Percentiles rank a stretch among this genome's conserved stretches.
These are phyloP conservation scores for Hecatera dysodea DNA, from an alignment of 2,888 invertebrate species.

Conservation along the genomic window DNA sequence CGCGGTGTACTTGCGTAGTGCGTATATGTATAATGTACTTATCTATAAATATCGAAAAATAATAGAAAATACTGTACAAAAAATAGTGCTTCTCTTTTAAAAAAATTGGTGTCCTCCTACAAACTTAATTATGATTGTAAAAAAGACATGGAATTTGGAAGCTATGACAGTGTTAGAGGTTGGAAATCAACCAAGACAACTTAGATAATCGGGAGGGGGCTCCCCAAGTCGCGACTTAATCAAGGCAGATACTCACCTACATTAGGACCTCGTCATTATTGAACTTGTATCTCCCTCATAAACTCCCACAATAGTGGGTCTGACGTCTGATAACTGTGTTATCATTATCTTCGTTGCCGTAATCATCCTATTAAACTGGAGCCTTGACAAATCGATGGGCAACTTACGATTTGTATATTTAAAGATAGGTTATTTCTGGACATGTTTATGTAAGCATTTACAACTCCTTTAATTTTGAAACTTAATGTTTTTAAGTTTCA, in stretches of 20 bases:
- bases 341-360: slow-evolving; percentile 6
- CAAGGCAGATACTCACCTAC: background rate
- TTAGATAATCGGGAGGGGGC: background rate
- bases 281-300: slow-evolving; percentile 16
- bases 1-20: too few species aligned
- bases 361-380: slow-evolving; percentile 8
- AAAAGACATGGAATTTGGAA: too few species aligned
- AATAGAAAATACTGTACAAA: too few species aligned
- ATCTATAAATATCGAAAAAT: too few species aligned
- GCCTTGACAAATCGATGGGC: slow-evolving; percentile 2
- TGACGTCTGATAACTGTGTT: slow-evolving; percentile 11
- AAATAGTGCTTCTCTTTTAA: background rate
- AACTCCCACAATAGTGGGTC: slow-evolving; percentile 13
- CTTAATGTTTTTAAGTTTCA: too few species aligned
- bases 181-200: background rate
- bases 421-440: background rate
- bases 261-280: slow-evolving; percentile 14
- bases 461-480: too few species aligned
- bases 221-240: background rate
- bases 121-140: too few species aligned
- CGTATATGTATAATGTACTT: too few species aligned
- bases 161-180: background rate
- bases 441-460: background rate
- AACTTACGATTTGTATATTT: background rate
- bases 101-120: background rate